Percentiles rank a stretch among this genome's conserved stretches.
Conservation (phyloP, 2,888 invertebrate species). For the Mythimna impura region DNA sequence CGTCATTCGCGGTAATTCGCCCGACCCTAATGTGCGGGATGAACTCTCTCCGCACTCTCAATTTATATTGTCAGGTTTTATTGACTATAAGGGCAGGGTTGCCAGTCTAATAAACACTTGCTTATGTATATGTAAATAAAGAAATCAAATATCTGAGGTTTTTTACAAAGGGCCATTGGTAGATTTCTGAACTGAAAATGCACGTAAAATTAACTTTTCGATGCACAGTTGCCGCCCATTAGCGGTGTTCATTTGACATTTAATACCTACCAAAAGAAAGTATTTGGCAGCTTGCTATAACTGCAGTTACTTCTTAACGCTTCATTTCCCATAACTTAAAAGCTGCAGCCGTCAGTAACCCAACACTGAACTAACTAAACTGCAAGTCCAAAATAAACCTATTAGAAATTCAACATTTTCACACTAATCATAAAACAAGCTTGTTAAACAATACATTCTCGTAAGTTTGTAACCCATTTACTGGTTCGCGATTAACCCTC, state of each 20-base stretch:
- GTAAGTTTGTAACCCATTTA: slow-evolving; percentile 72
- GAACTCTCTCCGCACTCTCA: slow-evolving; percentile 74
- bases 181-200: neutral
- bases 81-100: slow-evolving; percentile 71
- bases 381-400: slow-evolving; percentile 37
- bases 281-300: slow-evolving; percentile 37
- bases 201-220: neutral
- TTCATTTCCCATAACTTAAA: slow-evolving; percentile 23
- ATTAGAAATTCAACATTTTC: slow-evolving; percentile 28
- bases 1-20: slow-evolving; percentile 68
- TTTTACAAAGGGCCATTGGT: neutral
- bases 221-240: neutral
- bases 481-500: slow-evolving; percentile 63
- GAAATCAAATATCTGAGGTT: neutral
- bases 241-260: slow-evolving; percentile 14
- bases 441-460: slow-evolving; percentile 61
- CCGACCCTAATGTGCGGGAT: slow-evolving; percentile 75
- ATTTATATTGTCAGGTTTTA: slow-evolving; percentile 72
- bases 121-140: neutral
- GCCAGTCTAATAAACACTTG: slow-evolving; percentile 25
- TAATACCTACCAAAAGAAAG: slow-evolving; percentile 27
- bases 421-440: slow-evolving; percentile 40
- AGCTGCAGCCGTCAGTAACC: slow-evolving; percentile 29
- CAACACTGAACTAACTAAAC: slow-evolving; percentile 35
- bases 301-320: slow-evolving; percentile 13